Conservation (phyloP, 2,888 invertebrate genomes). For the Pollenia griseotomentosa region DNA sequence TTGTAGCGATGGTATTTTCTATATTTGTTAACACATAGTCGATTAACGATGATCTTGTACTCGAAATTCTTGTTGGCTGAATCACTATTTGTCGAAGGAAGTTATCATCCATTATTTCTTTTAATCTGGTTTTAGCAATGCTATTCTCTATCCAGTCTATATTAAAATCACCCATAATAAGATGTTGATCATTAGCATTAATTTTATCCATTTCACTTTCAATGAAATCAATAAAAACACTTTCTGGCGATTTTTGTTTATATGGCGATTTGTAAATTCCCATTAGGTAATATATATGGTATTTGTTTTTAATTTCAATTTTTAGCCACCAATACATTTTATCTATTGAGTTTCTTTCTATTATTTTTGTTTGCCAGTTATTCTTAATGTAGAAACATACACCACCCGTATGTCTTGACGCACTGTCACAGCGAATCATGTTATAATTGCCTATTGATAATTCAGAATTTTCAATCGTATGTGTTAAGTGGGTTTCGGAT, state of each 20-base stretch:
- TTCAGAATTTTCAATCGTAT: too few species aligned
- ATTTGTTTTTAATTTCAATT: background rate
- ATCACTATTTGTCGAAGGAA: too few species aligned
- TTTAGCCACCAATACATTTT: too few species aligned
- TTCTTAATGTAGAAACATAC: conserved; percentile 1
- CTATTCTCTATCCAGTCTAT: too few species aligned
- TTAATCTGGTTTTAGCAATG: too few species aligned
- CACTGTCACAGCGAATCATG: background rate
- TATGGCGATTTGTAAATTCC: conserved; percentile 13
- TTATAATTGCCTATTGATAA: background rate
- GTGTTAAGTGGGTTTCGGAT: too few species aligned
- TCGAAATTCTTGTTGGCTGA: too few species aligned
- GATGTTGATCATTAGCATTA: too few species aligned
- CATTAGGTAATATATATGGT: background rate
- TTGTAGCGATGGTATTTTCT: background rate
- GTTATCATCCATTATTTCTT: too few species aligned
- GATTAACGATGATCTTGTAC: too few species aligned
- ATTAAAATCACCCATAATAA: too few species aligned
- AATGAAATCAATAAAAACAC: conserved; percentile 5
- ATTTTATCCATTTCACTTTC: conserved; percentile 1
- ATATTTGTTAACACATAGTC: too few species aligned
- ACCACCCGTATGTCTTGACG: conserved; percentile 3
- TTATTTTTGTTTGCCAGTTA: conserved; percentile 3
- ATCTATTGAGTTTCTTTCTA: background rate
- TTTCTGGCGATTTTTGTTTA: conserved; percentile 33